Base-by-base conservation (phyloP, 1,140 invertebrate species). In the Bombus balteatus region DNA sequence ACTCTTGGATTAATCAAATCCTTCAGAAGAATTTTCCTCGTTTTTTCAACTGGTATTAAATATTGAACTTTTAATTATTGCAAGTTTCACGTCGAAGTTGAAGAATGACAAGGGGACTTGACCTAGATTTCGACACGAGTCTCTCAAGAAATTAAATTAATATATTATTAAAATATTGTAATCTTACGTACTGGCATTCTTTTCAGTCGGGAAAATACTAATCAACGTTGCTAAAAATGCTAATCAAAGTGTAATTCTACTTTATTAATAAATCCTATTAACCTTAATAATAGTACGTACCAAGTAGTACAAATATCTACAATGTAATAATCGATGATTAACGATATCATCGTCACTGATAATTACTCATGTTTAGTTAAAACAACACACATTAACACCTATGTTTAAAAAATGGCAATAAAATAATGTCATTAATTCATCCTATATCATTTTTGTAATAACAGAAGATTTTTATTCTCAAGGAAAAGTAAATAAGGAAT, bases 51-150 rank as follows among this genome's bases (percentile, higher is more conserved):
- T 34, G 47, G 5, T 81, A 81, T 72, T 71, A 81, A 71, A 70
- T 81, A 81, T 71, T 41, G 68, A 81, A 81, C 43, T 81, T 81
- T 81, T 57, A 71, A 71, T 70, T 53, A 41, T 81, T 70, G 12
- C 15, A 57, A 57, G 43, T 32, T 37, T 28, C 41, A 15, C 41
- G 66, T 32, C 37, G 28, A 47, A 80, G 41, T 47, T 34, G n/a
- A 65, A 47, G 12, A 34, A 28, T 39, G 22, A 59, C 43, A 28
- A 47, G 12, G 10, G 32, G 22, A 18, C 32, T 70, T 15, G 78
- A 47, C 77, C 62, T 25, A 79, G 13, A 79, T 68, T 47, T 41
- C 39, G 18, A n/a, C 6, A 6, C 18, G 39, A 43, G 18, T 28
- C 13, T 28, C 34, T 28, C 8, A n/a, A 12, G 15, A 28, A 18